Evolutionary conservation across 1,140 invertebrate genomes (phyloP).

Genomic region (Diorhabda elongata): DNA sequence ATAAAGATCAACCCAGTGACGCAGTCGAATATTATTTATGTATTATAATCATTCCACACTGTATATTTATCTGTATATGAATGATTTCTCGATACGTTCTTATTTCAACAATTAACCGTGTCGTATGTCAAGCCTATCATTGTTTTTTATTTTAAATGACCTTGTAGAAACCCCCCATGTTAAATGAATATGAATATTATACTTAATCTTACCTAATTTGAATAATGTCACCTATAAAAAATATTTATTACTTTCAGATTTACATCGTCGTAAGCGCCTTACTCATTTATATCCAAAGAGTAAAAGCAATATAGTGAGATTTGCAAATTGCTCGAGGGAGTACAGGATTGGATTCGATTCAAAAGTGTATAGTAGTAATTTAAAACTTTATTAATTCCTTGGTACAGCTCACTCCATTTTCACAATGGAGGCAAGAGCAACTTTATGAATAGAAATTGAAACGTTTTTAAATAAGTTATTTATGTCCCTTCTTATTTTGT

Average conservation of each 20-base stretch:
- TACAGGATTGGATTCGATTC: not conserved
- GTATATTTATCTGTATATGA: too few relatives aligned
- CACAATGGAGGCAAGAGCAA: too few relatives aligned
- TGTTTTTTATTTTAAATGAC: not conserved
- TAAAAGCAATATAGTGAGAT: slow-evolving; percentile 1
- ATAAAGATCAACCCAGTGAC: too few relatives aligned
- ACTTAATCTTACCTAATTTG: slow-evolving; percentile 1
- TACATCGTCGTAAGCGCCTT: slow-evolving; percentile 1
- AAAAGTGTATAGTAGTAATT: not conserved
- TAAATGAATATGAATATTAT: not conserved
- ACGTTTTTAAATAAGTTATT: too few relatives aligned
- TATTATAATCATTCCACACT: too few relatives aligned
- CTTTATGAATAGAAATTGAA: too few relatives aligned
- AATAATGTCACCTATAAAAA: not conserved
- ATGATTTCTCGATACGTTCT: too few relatives aligned
- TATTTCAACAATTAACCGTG: too few relatives aligned
- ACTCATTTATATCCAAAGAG: slow-evolving; percentile 1
- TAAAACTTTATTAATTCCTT: too few relatives aligned
- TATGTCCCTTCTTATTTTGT: too few relatives aligned
- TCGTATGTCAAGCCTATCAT: not conserved
- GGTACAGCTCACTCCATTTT: too few relatives aligned
- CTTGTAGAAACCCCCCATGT: not conserved
- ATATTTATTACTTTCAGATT: slow-evolving; percentile 1
- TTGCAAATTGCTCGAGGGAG: not conserved
- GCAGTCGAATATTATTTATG: too few relatives aligned